Base-by-base conservation (phyloP, 2,888 invertebrate genomes). In the Marasmarcha lunaedactyla region DNA sequence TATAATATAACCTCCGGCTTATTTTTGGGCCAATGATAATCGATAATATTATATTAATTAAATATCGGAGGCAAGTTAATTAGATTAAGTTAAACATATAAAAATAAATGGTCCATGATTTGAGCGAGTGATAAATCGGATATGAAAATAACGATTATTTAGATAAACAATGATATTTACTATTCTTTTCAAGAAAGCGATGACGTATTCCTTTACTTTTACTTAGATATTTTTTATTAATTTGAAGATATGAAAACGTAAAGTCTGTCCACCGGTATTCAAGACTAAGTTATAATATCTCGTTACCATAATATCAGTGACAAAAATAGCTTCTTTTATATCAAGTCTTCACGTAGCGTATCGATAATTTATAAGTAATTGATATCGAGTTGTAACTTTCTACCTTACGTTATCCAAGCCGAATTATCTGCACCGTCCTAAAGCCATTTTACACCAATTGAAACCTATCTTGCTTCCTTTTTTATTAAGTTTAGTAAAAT, bases 311-410 rank as follows among this genome's bases (percentile, higher is more conserved):
- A 63, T 59, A 59, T 65, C 64, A 60, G 71, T 81, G 78, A 71
- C 72, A 83, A 83, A 83, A 83, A 81, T 83, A 83, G 68, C 73
- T 63, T 74, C 59, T 66, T 70, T 74, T 71, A 70, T 57, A 50
- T 55, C 62, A 63, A 68, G 48, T 63, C 59, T 57, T 54, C 20
- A 5, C 7, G 61, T 63, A 65, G 54, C 63, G 52, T 63, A 59
- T 55, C 63, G 63, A 67, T 67, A 71, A 60, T 59, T 54, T 64
- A 70, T 58, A 65, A 55, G 57, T 74, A 71, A 74, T 74, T 73
- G 74, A 73, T 72, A 73, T 77, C 64, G 62, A 62, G 63, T 70
- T 65, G 66, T 65, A 66, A 63, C 44, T 50, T 39, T 41, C 42
- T 44, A 46, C 43, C 40, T 35, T 36, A 37, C 40, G 20, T 20